A percentile compares a stretch with the other conserved stretches of the same genome.
Evolutionary conservation across 2,797 vertebrate species (phyloP).

Genomic region (Lacerta viridis): DNA sequence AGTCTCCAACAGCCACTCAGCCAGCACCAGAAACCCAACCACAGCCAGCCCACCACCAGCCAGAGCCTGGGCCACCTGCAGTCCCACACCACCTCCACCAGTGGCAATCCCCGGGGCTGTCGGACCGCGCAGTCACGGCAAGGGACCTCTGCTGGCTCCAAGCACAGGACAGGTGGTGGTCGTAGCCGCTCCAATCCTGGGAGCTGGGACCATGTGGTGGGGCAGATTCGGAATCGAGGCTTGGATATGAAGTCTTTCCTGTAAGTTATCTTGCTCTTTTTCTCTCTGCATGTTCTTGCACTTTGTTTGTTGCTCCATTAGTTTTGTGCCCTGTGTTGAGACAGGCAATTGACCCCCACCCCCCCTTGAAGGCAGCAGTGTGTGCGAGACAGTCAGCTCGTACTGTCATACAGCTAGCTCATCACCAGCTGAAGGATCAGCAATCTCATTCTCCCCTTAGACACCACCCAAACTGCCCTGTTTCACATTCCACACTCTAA

Average conservation of each 20-base stretch:
- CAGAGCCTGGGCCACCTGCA: slow-evolving; percentile 98
- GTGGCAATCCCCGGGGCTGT: slow-evolving; percentile 78
- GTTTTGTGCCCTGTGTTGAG: neutral
- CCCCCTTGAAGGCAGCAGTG: neutral
- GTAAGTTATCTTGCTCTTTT: slow-evolving; percentile 86
- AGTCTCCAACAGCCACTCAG: slow-evolving; percentile 98
- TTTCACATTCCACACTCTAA: neutral
- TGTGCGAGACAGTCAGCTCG: neutral
- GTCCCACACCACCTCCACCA: slow-evolving; percentile 80
- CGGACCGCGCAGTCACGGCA: slow-evolving; percentile 84
- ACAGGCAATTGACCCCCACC: neutral
- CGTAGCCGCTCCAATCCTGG: slow-evolving; percentile 89
- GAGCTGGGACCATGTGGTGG: slow-evolving; percentile 99
- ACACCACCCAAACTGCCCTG: neutral
- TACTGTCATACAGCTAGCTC: neutral
- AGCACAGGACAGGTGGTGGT: slow-evolving; percentile 86
- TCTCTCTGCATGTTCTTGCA: neutral
- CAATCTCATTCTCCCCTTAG: neutral
- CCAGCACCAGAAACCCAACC: slow-evolving; percentile 93
- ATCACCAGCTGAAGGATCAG: neutral
- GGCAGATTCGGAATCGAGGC: slow-evolving; percentile 96
- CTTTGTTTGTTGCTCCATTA: neutral
- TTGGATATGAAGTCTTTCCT: slow-evolving; percentile 99
- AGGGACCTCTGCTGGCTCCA: slow-evolving; percentile 86
- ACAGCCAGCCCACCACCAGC: slow-evolving; percentile 96